phyloP scores from a whole-genome alignment of 2,888 invertebrate genomes.

The Pseudococcus viburni region DNA sequence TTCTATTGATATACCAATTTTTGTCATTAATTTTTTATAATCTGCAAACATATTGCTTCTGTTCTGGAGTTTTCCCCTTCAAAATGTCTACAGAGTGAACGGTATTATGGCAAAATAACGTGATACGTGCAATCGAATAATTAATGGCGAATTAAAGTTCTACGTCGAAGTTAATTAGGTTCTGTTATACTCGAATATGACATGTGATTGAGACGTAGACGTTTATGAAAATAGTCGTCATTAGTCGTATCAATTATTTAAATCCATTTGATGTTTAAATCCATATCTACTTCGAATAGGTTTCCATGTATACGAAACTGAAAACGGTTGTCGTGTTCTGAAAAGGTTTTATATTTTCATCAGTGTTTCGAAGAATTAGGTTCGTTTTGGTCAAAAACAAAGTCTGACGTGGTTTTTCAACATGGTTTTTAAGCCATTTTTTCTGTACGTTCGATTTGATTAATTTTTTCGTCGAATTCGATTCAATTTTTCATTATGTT shows the following conservation, averaged over 20 bases:
- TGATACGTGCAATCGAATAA: neutral
- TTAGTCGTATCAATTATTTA: neutral
- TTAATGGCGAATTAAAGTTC: neutral
- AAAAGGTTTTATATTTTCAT: neutral
- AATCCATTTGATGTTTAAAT: neutral
- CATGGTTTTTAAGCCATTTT: neutral
- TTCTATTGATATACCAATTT: neutral
- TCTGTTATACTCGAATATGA: neutral
- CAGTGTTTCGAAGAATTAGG: neutral
- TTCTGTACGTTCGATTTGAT: neutral
- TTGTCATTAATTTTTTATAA: neutral
- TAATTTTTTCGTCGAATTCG: neutral
- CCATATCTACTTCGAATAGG: neutral
- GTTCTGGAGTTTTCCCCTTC: neutral
- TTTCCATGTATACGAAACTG: neutral
- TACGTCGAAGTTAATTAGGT: neutral
- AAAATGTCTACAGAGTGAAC: neutral
- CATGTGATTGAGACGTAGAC: neutral
- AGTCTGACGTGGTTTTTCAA: neutral
- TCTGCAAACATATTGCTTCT: neutral
- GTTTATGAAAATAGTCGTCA: neutral
- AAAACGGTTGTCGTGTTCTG: neutral
- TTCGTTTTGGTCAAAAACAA: neutral
- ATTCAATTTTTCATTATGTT: too few species aligned
- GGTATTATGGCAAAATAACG: too few species aligned